Percentiles rank a stretch among this genome's conserved stretches.
Evolutionary conservation across 2,113 vertebrate species (phyloP).

Genomic region (Scomber colias): DNA sequence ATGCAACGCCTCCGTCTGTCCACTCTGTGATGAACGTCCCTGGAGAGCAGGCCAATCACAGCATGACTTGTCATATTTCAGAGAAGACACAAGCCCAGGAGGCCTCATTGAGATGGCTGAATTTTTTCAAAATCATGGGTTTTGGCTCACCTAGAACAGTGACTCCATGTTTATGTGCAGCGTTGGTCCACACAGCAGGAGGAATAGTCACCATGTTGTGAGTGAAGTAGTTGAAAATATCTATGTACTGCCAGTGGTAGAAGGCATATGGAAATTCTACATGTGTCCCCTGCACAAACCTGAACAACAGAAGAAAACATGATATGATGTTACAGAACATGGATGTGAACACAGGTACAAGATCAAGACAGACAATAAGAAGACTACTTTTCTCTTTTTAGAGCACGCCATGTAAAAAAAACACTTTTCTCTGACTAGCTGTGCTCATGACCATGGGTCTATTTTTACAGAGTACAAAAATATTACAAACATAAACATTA

Average conservation of each 20-base stretch:
- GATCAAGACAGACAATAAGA: neutral
- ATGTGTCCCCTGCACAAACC: conserved; percentile 91
- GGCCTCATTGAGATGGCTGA: neutral
- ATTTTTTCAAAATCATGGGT: neutral
- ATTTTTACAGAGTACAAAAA: too few relatives aligned
- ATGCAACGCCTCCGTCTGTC: conserved; percentile 83
- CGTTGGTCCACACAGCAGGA: conserved; percentile 93
- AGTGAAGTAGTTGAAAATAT: conserved; percentile 97
- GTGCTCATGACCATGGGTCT: too few relatives aligned
- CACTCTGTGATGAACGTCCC: conserved; percentile 98
- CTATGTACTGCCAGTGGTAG: conserved; percentile 95
- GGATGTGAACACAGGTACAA: neutral
- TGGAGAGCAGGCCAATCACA: conserved; percentile 60
- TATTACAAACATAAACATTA: too few relatives aligned
- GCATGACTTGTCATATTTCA: neutral
- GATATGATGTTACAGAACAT: neutral
- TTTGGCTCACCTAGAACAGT: conserved; percentile 88
- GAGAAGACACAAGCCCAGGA: neutral
- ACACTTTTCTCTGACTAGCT: too few relatives aligned
- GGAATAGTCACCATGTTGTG: conserved; percentile 92
- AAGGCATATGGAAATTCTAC: conserved; percentile 88
- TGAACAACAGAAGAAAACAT: conserved; percentile 57
- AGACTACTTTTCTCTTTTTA: too few relatives aligned
- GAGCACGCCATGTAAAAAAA: too few relatives aligned
- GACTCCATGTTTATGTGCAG: conserved; percentile 92